Base-by-base conservation (phyloP, 2,888 invertebrate genomes). In the Synergus itoensis region DNA sequence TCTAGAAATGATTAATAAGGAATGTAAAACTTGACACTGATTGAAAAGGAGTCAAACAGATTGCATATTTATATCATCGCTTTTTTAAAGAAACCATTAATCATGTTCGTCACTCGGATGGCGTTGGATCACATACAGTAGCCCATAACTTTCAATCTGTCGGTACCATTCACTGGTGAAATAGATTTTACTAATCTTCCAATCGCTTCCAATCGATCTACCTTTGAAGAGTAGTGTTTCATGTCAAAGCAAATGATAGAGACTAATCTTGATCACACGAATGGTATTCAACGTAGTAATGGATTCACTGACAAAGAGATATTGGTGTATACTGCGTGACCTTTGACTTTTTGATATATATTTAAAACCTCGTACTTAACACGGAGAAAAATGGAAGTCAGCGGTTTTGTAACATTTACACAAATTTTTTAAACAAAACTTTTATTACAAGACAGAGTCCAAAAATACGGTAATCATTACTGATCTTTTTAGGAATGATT, bases 251-350 rank as follows among this genome's bases (percentile, higher is more conserved):
- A 69, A 28, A 48, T 69, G 45, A 69, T 69, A 21, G 45, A 69
- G 45, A 69, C 9, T 69, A 69, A 69, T 69, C 67, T 69, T 69
- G 67, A 48, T 69, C 28, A 45, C 67, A 69, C 67, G 67, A 69
- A 69, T 69, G 45, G 67, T 67, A 67, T 67, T 67, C 28, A 67
- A 67, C 28, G 43, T 45, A 43, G 43, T 67, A 67, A 67, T 67
- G 21, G 43, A 69, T 21, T 45, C 28, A 21, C 18, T 41, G 41
- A 18, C 3, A 21, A 18, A 28, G 28, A 28, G 28, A 28, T 41
- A 21, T 43, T n/a, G 67, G 18, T 45, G 45, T 45, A 45, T 69
- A 28, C 45, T 48, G 16, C 67, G 16, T 69, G 45, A 45, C 67
- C 43, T 69, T 69, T 69, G 45, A 69, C 21, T 69, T n/a, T 69